Evolutionary conservation across 1,140 invertebrate species (phyloP), one percentile per base, ranked within the genome.

Genomic region (Pachypeltis micranthus): DNA sequence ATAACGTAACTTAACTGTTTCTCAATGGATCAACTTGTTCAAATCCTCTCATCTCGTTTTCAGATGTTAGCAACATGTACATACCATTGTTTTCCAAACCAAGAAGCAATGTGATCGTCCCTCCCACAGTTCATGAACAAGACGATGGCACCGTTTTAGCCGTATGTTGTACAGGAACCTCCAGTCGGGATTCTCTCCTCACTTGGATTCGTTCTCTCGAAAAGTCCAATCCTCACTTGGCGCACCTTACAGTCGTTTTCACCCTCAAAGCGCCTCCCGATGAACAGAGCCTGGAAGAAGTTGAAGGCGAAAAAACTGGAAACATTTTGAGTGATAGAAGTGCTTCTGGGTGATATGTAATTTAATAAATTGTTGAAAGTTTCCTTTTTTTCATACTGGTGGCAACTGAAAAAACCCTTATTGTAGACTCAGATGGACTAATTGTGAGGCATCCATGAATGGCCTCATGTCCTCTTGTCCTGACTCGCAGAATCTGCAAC

Each of bases 121-220:
- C 47, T 65, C 12, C 65, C 71, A 27, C 80, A 81, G 82, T 96
- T 2, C 95, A 98, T 73, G 89, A 97, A 74, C 93, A 98, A 76
- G 82, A 90, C 29, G 93, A 98, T 75, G 90, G 91, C n/a, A 89
- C 86, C 0, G 87, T 96, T 68, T 81, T 93, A 67, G 86, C 85
- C 4, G 77, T 94, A 63, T 92, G 88, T 75, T 88, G 90, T 19
- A 93, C 92, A 63, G 91, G 93, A 63, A 88, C 88, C n/a, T 91
- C 88, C 10, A 86, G 85, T 31, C 83, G 90, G 77, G 90, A 96
- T 76, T 95, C 93, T 0, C 73, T 97, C 1, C 72, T 95, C 21
- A 93, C 90, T 0, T 98, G 95, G 95, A 86, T 98, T 69, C 80
- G 91, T 63, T 82, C 88, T 70, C 74, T 98, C 51, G 85, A 96